phyloP scores from a whole-genome alignment of 2,888 invertebrate species.

The Tenthredo notha region DNA sequence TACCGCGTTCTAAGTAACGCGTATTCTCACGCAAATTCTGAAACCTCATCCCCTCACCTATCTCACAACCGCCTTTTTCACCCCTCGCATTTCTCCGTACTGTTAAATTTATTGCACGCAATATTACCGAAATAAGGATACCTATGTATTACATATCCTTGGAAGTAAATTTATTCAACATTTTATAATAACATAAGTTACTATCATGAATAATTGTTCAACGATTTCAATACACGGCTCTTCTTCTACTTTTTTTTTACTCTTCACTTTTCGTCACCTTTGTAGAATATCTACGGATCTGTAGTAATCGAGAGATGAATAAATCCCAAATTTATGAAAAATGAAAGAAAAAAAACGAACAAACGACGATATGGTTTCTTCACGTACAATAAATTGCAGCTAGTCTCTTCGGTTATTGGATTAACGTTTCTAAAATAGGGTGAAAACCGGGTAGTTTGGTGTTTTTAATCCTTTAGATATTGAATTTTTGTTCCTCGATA shows the following conservation, averaged over 20 bases:
- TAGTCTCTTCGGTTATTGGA: no score
- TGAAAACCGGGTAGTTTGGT: no score
- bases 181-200: not conserved
- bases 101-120: slow-evolving; percentile 51
- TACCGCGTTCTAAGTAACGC: slow-evolving; percentile 40
- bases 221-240: not conserved
- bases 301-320: no score
- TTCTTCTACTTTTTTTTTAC: not conserved
- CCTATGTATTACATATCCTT: no score
- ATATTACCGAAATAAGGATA: slow-evolving; percentile 43
- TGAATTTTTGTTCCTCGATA: not conserved
- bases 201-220: not conserved
- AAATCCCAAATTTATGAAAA: no score
- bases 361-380: no score
- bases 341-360: no score
- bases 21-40: slow-evolving; percentile 50
- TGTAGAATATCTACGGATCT: no score
- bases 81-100: not conserved
- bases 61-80: not conserved
- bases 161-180: slow-evolving; percentile 4
- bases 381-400: no score
- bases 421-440: no score
- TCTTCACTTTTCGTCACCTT: not conserved
- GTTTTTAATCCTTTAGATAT: not conserved
- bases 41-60: not conserved